These are phyloP conservation scores for Drosophila quasianomalipes DNA, from an alignment of 2,888 invertebrate species.

Conservation along the genomic window DNA sequence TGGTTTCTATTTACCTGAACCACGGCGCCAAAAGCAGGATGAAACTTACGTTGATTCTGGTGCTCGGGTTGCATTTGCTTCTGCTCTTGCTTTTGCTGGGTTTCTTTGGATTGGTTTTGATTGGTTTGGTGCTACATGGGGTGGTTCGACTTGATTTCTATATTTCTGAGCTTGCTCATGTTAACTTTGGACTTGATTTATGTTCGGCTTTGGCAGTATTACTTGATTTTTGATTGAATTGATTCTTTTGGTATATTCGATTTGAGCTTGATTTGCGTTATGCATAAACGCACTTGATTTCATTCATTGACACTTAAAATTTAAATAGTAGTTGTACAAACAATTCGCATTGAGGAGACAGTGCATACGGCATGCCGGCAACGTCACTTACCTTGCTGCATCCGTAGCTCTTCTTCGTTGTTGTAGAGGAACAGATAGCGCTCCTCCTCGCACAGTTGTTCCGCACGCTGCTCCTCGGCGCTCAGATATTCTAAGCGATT, in stretches of 20 bases:
- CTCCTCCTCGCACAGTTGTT: conserved; percentile 97
- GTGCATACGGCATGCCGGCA: conserved; percentile 18
- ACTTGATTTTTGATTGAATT: not conserved
- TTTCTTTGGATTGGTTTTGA: conserved; percentile 21
- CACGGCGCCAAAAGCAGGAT: conserved; percentile 22
- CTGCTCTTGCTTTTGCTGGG: conserved; percentile 14
- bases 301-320: conserved; percentile 60
- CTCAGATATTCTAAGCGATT: conserved; percentile 88
- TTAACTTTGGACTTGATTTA: conserved; percentile 21
- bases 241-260: conserved; percentile 18
- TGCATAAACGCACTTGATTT: conserved; percentile 18
- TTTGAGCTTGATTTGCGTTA: conserved; percentile 24
- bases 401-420: conserved; percentile 94
- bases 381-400: conserved; percentile 92
- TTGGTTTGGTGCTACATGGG: conserved; percentile 22
- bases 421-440: conserved; percentile 94
- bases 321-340: conserved; percentile 57
- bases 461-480: conserved; percentile 92
- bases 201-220: conserved; percentile 18
- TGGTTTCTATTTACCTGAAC: conserved; percentile 67
- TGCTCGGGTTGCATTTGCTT: not conserved
- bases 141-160: conserved; percentile 28
- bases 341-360: conserved; percentile 54
- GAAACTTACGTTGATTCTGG: conserved; percentile 32
- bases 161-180: conserved; percentile 16